Evolutionary conservation across 2,797 vertebrate genomes (phyloP), one percentile per base, ranked within the genome.

Genomic region (Okamejei kenojei): DNA sequence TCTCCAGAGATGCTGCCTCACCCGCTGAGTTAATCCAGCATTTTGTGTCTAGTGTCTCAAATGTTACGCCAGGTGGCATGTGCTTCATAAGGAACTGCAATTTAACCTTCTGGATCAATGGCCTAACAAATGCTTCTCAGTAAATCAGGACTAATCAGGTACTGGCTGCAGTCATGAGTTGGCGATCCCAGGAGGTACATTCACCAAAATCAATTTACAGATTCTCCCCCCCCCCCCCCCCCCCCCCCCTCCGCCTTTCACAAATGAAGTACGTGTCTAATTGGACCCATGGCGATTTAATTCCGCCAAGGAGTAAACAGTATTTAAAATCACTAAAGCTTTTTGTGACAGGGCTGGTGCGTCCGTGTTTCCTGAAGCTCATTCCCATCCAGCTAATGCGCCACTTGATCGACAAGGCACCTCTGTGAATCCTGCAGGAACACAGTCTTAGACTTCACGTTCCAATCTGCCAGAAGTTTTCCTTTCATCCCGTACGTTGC

Each of bases 91-190:
- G n/a, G 61, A 35, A 88, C 84, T 68, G n/a, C 17, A 35, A 68
- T 68, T 32, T 88, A 32, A 88, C 61, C 84, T 65, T 88, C 84
- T 68, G n/a, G 61, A 68, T 88, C 84, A 88, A 35, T 88, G 84
- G 84, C 6, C 15, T 88, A 32, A n/a, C 63, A 35, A 88, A 88
- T 35, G 65, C 17, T 58, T 86, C 29, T n/a, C 61, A 35, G 84
- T 88, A 65, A 68, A 88, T 32, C n/a, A 35, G n/a, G 84, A 68
- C 32, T 88, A 68, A 68, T 88, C 61, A 88, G 84, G 0, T 17
- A 88, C 26, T 88, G n/a, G 15, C 63, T 19, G n/a, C 61, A 86
- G 13, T 86, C 26, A 13, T 86, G 29, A n/a, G 77, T 86, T 68
- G 84, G 81, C 7, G 54, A 7, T 88, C 61, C 61, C 84, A 88